A percentile compares a stretch with the other conserved stretches of the same genome.
Conservation (phyloP, 2,113 vertebrate species). For the Lophura nycthemera region DNA sequence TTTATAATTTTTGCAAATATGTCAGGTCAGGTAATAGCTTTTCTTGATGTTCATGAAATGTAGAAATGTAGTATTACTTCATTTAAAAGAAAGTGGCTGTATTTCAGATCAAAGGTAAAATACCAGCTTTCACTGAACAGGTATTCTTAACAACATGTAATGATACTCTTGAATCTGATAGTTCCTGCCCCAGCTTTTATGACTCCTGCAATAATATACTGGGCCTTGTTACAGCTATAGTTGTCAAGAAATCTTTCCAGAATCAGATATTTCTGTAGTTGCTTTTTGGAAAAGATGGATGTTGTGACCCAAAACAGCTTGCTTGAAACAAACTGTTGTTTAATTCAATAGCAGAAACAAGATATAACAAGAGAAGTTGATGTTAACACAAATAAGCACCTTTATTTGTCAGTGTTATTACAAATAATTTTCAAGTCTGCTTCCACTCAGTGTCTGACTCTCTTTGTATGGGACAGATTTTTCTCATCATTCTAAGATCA, state of each 20-base stretch:
- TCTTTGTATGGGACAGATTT: not conserved
- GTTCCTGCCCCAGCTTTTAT: not conserved
- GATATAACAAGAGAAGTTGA: not conserved
- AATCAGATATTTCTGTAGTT: not conserved
- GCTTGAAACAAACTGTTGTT: not conserved
- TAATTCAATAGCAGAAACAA: not conserved
- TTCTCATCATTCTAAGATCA: not conserved
- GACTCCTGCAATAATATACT: not conserved
- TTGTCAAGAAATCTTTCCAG: not conserved
- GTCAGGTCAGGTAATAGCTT: not conserved
- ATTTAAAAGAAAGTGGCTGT: not conserved
- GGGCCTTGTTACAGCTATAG: not conserved
- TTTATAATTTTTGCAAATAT: not conserved
- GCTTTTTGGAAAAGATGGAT: not conserved
- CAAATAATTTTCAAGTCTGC: not conserved
- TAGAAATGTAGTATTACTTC: not conserved
- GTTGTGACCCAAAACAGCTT: not conserved
- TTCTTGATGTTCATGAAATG: not conserved
- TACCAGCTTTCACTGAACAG: not conserved
- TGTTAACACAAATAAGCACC: not conserved
- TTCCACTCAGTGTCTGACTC: not conserved
- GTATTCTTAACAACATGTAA: not conserved
- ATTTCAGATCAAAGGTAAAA: not conserved
- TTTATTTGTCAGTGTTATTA: not conserved
- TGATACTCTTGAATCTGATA: not conserved